Conservation (phyloP, 2,888 invertebrate genomes). For the Hirtodrosophila alboralis region DNA sequence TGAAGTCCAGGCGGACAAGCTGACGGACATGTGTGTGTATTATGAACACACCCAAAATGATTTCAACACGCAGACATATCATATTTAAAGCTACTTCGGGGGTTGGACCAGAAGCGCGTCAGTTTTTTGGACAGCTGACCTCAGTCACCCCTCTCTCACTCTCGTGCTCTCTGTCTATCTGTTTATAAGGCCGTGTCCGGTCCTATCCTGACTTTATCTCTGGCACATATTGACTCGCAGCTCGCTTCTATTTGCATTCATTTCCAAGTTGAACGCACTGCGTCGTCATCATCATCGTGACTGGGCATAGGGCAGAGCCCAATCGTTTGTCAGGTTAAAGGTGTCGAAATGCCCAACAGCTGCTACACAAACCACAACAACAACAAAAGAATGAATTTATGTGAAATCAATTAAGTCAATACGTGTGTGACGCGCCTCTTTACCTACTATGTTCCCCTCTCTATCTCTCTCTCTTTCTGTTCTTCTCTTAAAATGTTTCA, state of each 20-base stretch:
- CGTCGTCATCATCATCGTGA: slow-evolving; percentile 9
- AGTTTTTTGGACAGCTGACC: slow-evolving; percentile 48
- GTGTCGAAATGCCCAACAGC: slow-evolving; percentile 56
- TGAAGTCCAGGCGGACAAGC: slow-evolving; percentile 21
- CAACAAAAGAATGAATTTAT: slow-evolving; percentile 46
- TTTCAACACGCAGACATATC: slow-evolving; percentile 58
- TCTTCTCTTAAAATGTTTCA: too few relatives aligned
- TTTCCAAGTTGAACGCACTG: slow-evolving; percentile 64
- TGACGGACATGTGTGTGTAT: slow-evolving; percentile 15
- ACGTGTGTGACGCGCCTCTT: slow-evolving; percentile 47
- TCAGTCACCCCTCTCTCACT: slow-evolving; percentile 32
- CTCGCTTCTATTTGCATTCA: slow-evolving; percentile 54
- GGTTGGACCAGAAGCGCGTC: slow-evolving; percentile 43
- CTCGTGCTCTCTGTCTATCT: too few relatives aligned
- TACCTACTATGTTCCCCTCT: background rate
- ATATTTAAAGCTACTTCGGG: slow-evolving; percentile 48
- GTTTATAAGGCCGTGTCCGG: too few relatives aligned
- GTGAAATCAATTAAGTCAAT: slow-evolving; percentile 72
- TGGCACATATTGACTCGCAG: slow-evolving; percentile 42
- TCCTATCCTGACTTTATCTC: slow-evolving; percentile 42
- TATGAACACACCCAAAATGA: slow-evolving; percentile 66
- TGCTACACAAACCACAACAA: slow-evolving; percentile 38
- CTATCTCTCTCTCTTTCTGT: too few relatives aligned
- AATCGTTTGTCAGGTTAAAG: slow-evolving; percentile 53
- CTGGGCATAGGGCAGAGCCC: slow-evolving; percentile 13